These are phyloP conservation scores for Stomatorhinus walkeri DNA, from an alignment of 2,797 vertebrate genomes.

Conservation along the genomic window DNA sequence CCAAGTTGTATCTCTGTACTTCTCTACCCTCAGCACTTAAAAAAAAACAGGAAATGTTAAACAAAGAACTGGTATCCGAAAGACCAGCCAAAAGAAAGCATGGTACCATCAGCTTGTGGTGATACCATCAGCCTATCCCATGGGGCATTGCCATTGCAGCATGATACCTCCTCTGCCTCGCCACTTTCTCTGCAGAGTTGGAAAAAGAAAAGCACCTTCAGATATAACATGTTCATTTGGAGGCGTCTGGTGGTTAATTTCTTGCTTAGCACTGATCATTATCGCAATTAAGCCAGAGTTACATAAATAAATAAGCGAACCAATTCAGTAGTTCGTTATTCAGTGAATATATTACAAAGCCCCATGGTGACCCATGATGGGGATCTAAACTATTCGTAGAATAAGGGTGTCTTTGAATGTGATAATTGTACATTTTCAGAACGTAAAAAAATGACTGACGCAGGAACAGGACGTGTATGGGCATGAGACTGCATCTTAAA, in stretches of 20 bases:
- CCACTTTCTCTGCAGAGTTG: background rate
- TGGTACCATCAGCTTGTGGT: background rate
- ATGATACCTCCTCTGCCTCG: background rate
- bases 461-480: background rate
- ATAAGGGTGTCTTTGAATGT: background rate
- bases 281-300: background rate
- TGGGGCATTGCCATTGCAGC: background rate
- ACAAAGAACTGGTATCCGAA: background rate
- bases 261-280: background rate
- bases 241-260: background rate
- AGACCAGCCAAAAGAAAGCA: background rate
- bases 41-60: background rate
- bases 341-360: background rate
- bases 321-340: background rate
- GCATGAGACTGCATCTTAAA: slow-evolving; percentile 3
- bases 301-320: background rate
- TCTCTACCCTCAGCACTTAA: background rate
- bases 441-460: background rate
- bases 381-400: background rate
- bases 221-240: background rate
- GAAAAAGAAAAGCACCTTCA: background rate
- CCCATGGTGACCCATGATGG: background rate
- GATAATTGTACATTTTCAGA: background rate
- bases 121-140: background rate
- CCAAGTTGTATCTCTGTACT: background rate